Conservation (phyloP, 2,888 invertebrate genomes). For the Drosophila aldrichi region DNA sequence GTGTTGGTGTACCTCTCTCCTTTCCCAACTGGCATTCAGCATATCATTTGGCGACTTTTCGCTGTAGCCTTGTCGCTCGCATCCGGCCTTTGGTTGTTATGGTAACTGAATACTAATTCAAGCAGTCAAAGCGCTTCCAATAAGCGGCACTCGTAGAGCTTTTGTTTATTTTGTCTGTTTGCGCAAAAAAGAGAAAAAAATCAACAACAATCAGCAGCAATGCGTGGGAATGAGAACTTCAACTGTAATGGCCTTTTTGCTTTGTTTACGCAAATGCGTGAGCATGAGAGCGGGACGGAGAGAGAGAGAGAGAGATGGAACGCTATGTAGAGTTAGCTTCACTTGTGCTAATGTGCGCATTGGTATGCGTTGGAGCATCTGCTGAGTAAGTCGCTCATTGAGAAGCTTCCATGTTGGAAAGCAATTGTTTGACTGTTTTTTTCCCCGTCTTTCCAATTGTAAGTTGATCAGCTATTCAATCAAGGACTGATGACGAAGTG, state of each 20-base stretch:
- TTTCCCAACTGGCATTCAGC: constrained; percentile 29
- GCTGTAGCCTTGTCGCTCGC: constrained; percentile 55
- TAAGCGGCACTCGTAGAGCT: constrained; percentile 70
- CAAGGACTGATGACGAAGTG: constrained; percentile 19
- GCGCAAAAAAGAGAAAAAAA: constrained; percentile 29
- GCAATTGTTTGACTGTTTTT: constrained; percentile 1
- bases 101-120: constrained; percentile 79
- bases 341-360: constrained; percentile 25
- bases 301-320: background rate
- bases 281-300: constrained; percentile 4
- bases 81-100: constrained; percentile 63
- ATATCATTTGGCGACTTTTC: constrained; percentile 24
- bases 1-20: background rate
- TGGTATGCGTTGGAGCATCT: constrained; percentile 36
- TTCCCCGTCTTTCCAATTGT: constrained; percentile 6
- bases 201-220: constrained; percentile 35
- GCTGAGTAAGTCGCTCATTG: background rate
- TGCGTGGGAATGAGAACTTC: constrained; percentile 76
- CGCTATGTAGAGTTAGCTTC: constrained; percentile 37
- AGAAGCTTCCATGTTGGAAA: constrained; percentile 17
- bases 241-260: constrained; percentile 41
- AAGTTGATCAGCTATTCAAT: background rate
- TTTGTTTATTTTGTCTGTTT: constrained; percentile 63
- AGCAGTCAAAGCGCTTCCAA: constrained; percentile 55
- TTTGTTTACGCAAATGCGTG: constrained; percentile 30